Evolutionary conservation across 2,888 invertebrate species (phyloP), one percentile per base, ranked within the genome.

Genomic region (Ormyrus thymus): DNA sequence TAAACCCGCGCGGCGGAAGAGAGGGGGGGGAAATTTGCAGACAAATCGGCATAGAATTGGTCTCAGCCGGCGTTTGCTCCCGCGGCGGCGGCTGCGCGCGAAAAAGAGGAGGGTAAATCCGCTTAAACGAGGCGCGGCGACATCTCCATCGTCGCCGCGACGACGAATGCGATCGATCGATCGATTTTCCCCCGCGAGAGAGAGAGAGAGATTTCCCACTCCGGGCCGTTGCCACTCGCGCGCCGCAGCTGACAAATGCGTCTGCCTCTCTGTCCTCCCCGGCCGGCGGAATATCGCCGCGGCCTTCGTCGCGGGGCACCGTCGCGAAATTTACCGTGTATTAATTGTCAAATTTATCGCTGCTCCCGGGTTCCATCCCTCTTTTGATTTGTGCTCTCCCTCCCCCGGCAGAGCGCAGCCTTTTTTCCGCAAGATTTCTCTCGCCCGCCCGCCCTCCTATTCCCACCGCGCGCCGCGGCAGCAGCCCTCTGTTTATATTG

Each of bases 301-400:
- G 15, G 10, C 10, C 50, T 50, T 70, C 61, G 61, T 43, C 43
- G 7, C 11, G 50, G 59, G 48, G 6, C 62, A 11, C 59, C 13
- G 55, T 56, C 71, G 58, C 64, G 62, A 66, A 81, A 81, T 79
- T 81, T 81, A 81, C 59, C 80, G 74, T 53, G 77, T 79, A 81
- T 81, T 82, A 82, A 82, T 82, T 76, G 81, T 79, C 66, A 76
- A 79, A 82, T 81, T 82, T 81, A 82, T 81, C 55, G 79, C 62
- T 29, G 29, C 29, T 29, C 29, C 10, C 10, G 9, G 9, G 61
- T 13, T 13, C 43, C 48, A 6, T 45, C 73, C 9, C 7, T 15
- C 46, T 6, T 13, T 46, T 59, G 70, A 59, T 59, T 70, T 59
- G 70, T 43, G 48, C 45, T 15, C 51, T 70, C n/a, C 13, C 15